These are phyloP conservation scores for Lordiphosa stackelbergi DNA, from an alignment of 1,140 invertebrate species.

Conservation along the genomic window DNA sequence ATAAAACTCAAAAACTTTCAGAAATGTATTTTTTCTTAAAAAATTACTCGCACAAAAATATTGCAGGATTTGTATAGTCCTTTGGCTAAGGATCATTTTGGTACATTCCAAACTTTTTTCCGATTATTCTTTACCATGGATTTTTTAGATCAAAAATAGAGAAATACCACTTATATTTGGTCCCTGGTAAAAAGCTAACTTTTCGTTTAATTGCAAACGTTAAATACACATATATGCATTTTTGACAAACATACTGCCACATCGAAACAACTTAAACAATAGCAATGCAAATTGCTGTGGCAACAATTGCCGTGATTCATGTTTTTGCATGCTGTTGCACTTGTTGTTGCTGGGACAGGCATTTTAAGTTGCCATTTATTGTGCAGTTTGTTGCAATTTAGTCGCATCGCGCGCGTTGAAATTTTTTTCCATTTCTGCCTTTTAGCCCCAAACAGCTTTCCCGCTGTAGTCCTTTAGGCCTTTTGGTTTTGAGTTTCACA, in stretches of 20 bases:
- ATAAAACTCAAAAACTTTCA: too few relatives aligned
- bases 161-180: too few relatives aligned
- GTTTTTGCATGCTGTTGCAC: slow-evolving; percentile 26
- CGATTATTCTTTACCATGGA: too few relatives aligned
- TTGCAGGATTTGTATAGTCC: too few relatives aligned
- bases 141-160: too few relatives aligned
- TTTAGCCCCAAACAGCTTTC: slow-evolving; percentile 12
- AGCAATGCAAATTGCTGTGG: slow-evolving; percentile 42
- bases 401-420: slow-evolving; percentile 39
- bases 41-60: too few relatives aligned
- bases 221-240: slow-evolving; percentile 14
- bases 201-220: slow-evolving; percentile 49
- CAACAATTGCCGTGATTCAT: slow-evolving; percentile 41
- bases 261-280: slow-evolving; percentile 15
- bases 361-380: slow-evolving; percentile 73
- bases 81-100: too few relatives aligned
- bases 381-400: slow-evolving; percentile 72
- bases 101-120: too few relatives aligned
- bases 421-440: slow-evolving; percentile 10
- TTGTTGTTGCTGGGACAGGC: slow-evolving; percentile 37
- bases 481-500: slow-evolving; percentile 17
- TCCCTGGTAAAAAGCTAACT: too few relatives aligned
- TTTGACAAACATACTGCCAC: slow-evolving; percentile 14
- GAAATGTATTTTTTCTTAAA: too few relatives aligned
- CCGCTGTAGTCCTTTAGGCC: slow-evolving; percentile 16